Evolutionary conservation across 2,888 invertebrate species (phyloP), one percentile per base, ranked within the genome.

Genomic region (Balanococcus diminutus): DNA sequence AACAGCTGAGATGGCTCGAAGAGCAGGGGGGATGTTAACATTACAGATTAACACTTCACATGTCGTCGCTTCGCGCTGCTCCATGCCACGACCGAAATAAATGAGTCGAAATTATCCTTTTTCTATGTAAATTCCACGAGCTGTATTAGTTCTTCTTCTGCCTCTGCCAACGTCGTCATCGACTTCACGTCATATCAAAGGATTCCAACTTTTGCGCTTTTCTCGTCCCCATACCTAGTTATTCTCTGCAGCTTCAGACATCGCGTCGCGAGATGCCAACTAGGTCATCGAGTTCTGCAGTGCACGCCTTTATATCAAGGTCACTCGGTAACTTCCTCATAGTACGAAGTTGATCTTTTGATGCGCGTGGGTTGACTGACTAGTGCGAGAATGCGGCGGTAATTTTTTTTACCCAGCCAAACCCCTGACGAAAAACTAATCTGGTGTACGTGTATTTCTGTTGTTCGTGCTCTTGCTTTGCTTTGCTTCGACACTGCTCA

Each of bases 281-380:
- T 67, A 67, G 67, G 67, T 67, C 67, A 67, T 67, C 67, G 67
- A 67, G 67, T 67, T 67, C 67, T 67, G 67, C 67, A 56, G 56
- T 22, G 28, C 67, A 67, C 67, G 67, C 67, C 67, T 67, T 67
- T 28, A 28, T 67, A 67, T 28, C 67, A 67, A 67, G 67, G 67
- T 67, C 28, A 67, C 67, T 67, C 67, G 25, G 28, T 67, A 28
- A 67, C 67, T 67, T 67, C 67, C 67, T 67, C 67, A 16, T 67
- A 67, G 56, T 22, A 56, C 61, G 28, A 67, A 67, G 25, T 28
- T 67, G 67, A 16, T 67, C 28, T 67, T 67, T 67, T 67, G 67
- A 67, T 22, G 56, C 14, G 67, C 3, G 67, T 67, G 67, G 67
- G 67, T 28, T 5, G 28, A 67, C 25, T 51, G 36, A 36, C 4